A percentile compares a stretch with the other conserved stretches of the same genome.
Conservation (phyloP, 2,797 vertebrate species). For the Neostethus bicornis region DNA sequence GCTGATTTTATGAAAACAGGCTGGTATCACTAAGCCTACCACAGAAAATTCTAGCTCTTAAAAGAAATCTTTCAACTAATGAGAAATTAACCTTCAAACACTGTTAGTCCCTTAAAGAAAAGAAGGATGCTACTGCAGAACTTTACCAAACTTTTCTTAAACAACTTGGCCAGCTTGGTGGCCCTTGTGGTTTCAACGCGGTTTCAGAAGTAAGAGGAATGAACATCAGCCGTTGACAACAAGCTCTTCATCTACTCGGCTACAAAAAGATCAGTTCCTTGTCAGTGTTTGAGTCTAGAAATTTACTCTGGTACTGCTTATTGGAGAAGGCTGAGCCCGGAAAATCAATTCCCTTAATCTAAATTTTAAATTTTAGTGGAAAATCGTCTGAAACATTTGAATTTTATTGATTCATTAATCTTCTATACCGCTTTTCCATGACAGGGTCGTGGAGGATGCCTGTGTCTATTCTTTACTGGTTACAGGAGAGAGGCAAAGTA, state of each 20-base stretch:
- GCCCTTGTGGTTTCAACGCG: not conserved
- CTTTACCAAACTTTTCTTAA: not conserved
- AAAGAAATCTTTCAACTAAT: not conserved
- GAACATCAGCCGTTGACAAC: not conserved
- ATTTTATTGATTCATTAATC: too few relatives aligned
- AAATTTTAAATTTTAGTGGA: too few relatives aligned
- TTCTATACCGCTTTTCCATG: too few relatives aligned
- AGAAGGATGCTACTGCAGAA: not conserved
- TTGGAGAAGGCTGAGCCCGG: not conserved
- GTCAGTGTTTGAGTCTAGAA: not conserved
- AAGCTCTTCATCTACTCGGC: not conserved
- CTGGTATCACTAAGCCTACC: not conserved
- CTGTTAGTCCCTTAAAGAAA: not conserved
- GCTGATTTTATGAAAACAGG: slow-evolving; percentile 5
- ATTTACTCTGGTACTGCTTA: not conserved
- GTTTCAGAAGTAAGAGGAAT: not conserved
- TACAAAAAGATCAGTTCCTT: not conserved
- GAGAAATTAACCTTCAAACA: not conserved
- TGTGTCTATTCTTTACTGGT: too few relatives aligned
- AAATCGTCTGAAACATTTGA: too few relatives aligned
- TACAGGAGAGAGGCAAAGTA: too few relatives aligned
- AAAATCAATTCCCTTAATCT: too few relatives aligned
- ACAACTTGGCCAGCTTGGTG: not conserved
- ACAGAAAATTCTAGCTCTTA: not conserved
- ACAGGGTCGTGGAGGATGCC: too few relatives aligned